Conservation (phyloP, 2,797 vertebrate species). For the Lindbergichthys nudifrons region DNA sequence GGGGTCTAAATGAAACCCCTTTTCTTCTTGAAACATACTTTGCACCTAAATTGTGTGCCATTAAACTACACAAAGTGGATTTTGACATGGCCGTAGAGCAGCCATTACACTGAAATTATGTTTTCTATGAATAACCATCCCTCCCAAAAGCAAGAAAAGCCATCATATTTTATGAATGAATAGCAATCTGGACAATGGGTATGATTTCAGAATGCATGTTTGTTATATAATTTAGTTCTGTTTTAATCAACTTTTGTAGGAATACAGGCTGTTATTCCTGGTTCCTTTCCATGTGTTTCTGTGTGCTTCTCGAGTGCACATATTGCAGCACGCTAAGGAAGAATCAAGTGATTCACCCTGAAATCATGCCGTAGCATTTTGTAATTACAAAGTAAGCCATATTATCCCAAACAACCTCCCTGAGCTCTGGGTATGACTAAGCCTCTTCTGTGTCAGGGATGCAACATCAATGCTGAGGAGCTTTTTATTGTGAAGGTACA, state of each 20-base stretch:
- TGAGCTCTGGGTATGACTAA: conserved; percentile 70
- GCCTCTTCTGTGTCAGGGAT: conserved; percentile 66
- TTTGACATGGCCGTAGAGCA: too few relatives aligned
- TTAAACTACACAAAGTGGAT: too few relatives aligned
- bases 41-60: too few relatives aligned
- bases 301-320: conserved; percentile 35
- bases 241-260: background rate
- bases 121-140: background rate
- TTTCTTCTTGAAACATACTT: too few relatives aligned
- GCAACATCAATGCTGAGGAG: conserved; percentile 51
- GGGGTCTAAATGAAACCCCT: too few relatives aligned
- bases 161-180: conserved; percentile 10
- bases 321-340: conserved; percentile 20
- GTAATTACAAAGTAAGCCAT: conserved; percentile 73
- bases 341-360: conserved; percentile 57
- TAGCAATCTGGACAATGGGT: background rate
- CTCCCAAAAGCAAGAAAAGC: conserved; percentile 10
- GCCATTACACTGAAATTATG: too few relatives aligned
- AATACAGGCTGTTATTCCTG: conserved; percentile 2
- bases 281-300: conserved; percentile 12
- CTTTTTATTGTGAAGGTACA: conserved; percentile 65
- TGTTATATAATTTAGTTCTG: background rate
- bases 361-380: conserved; percentile 62
- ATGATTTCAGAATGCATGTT: background rate
- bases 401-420: conserved; percentile 62